Evolutionary conservation across 2,113 vertebrate genomes (phyloP).

Genomic region (Macheiramphus alcinus): DNA sequence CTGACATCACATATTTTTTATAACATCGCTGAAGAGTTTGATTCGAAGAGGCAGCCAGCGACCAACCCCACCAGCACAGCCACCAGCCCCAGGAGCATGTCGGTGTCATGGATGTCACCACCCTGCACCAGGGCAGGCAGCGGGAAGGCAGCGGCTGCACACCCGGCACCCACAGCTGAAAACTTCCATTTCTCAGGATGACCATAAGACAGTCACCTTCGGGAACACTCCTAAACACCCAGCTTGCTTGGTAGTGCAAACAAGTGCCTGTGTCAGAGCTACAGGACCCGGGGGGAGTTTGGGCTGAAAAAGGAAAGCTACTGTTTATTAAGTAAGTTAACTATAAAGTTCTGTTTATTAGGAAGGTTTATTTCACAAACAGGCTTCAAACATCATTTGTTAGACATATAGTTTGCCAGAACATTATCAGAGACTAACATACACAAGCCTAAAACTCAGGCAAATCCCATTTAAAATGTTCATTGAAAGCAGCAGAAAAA

Average conservation of each 20-base stretch:
- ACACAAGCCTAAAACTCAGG: neutral
- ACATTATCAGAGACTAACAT: neutral
- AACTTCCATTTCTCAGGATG: neutral
- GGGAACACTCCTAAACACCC: neutral
- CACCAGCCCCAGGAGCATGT: neutral
- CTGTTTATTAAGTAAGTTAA: neutral
- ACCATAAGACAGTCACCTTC: neutral
- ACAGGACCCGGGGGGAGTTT: neutral
- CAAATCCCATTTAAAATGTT: neutral
- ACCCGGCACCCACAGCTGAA: accelerated
- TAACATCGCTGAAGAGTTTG: neutral
- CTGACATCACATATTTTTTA: neutral
- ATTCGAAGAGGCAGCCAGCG: neutral
- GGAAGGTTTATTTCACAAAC: neutral
- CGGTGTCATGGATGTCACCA: neutral
- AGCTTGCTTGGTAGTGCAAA: neutral
- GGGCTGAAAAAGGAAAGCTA: neutral
- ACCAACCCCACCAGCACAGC: neutral
- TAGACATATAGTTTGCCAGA: neutral
- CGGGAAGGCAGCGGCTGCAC: neutral
- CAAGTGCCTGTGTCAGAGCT: neutral
- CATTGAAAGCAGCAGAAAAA: neutral
- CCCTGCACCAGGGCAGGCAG: neutral
- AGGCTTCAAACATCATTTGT: neutral
- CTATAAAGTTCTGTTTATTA: neutral